Percentiles rank a stretch among this genome's conserved stretches.
These are phyloP conservation scores for Amia ocellicauda DNA, from an alignment of 2,113 vertebrate species.

Conservation along the genomic window DNA sequence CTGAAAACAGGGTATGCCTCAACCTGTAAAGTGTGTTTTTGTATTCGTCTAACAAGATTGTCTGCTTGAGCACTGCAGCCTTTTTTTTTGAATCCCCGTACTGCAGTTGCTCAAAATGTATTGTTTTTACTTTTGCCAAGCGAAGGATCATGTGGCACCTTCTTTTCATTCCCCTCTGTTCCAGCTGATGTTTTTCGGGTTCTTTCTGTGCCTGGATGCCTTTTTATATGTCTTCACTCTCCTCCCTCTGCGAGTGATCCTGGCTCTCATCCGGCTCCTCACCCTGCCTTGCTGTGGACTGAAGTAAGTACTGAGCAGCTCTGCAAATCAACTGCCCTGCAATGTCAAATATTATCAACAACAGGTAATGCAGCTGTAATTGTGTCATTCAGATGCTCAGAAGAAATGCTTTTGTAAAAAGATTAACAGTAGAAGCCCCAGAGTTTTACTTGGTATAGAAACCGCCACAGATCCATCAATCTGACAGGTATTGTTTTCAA, in stretches of 20 bases:
- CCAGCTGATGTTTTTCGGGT: conserved; percentile 93
- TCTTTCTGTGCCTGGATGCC: conserved; percentile 93
- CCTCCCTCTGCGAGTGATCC: conserved; percentile 85
- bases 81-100: neutral
- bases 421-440: too few species aligned
- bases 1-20: too few species aligned
- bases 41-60: neutral
- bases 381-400: neutral
- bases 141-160: neutral
- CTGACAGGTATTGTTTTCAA: neutral
- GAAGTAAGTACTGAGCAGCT: conserved; percentile 66
- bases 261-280: conserved; percentile 83
- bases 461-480: neutral
- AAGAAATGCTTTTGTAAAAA: too few species aligned
- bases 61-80: neutral
- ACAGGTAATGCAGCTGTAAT: neutral
- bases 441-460: too few species aligned
- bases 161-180: conserved; percentile 35
- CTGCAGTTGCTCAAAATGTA: too few species aligned
- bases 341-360: neutral
- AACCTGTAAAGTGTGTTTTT: too few species aligned
- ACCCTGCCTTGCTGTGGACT: conserved; percentile 90
- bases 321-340: conserved; percentile 15
- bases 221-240: conserved; percentile 97
- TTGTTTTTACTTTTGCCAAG: neutral